Conservation (phyloP, 92 coral and sea anemone genomes). For the Chrysogorgia sp. region DNA sequence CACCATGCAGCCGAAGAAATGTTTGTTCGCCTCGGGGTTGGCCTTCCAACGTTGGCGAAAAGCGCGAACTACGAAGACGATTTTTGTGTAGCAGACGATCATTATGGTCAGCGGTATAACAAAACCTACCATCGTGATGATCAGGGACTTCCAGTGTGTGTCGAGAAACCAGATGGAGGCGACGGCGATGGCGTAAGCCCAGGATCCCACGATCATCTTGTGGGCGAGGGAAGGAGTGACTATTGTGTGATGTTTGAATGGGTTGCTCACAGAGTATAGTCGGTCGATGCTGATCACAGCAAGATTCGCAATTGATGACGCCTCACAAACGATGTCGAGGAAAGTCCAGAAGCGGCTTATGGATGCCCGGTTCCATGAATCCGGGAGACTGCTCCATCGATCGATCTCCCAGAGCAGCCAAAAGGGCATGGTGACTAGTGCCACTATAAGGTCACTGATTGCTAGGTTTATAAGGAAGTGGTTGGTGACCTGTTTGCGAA, state of each 20-base stretch:
- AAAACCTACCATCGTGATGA: slow-evolving; percentile 73
- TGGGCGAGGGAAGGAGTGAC: slow-evolving; percentile 84
- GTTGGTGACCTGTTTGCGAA: slow-evolving; percentile 89
- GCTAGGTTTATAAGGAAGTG: slow-evolving; percentile 93
- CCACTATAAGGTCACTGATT: slow-evolving; percentile 87
- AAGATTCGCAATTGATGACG: slow-evolving; percentile 84
- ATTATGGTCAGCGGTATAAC: slow-evolving; percentile 80
- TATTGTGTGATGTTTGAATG: slow-evolving; percentile 87
- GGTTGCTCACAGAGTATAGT: slow-evolving; percentile 88
- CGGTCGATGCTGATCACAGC: slow-evolving; percentile 93
- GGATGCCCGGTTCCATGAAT: slow-evolving; percentile 41
- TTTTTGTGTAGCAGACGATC: slow-evolving; percentile 78
- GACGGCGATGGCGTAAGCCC: slow-evolving; percentile 75
- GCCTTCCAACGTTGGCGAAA: slow-evolving; percentile 36
- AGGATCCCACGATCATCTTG: slow-evolving; percentile 70
- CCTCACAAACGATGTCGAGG: slow-evolving; percentile 84
- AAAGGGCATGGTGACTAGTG: slow-evolving; percentile 89
- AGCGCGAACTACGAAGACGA: slow-evolving; percentile 72
- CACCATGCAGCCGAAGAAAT: slow-evolving; percentile 53
- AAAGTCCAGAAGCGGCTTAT: slow-evolving; percentile 68
- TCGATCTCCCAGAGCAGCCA: slow-evolving; percentile 89
- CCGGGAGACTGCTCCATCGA: slow-evolving; percentile 73
- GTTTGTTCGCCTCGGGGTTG: slow-evolving; percentile 80
- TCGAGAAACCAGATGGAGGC: slow-evolving; percentile 63
- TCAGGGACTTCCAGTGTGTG: slow-evolving; percentile 66